Base-by-base conservation (phyloP, 2,113 vertebrate genomes). In the Gambusia affinis region DNA sequence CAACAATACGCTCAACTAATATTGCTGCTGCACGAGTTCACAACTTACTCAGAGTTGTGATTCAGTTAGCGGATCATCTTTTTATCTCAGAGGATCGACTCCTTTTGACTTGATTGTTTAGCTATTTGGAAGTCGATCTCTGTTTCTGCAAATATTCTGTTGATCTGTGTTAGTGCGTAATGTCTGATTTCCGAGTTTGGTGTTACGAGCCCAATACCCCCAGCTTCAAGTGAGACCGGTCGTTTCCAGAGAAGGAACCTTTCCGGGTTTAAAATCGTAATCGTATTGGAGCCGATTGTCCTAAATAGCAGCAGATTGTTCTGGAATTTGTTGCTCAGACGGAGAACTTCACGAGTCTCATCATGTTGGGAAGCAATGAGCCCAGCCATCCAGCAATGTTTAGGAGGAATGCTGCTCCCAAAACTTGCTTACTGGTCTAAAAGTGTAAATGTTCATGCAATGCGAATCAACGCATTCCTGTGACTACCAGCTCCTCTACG, bases 121-220 rank as follows among this genome's bases (percentile, higher is more conserved):
- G 5, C 66, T 60, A 37, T 86, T 79, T 78, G 35, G 60, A 37
- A 35, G 73, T 57, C 39, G 57, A 27, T 75, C 64, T 76, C 80
- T 84, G 81, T 87, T 85, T 81, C 67, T 79, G 73, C 78, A 31
- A 71, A 65, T 74, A 79, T 31, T 64, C 64, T 78, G 77, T 65
- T 39, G 72, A 64, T 71, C 77, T 66, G 63, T 22, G 67, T 73
- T 81, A 83, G 78, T 37, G 35, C 35, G 0, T 11, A 11, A 37
- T 2, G 8, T 37, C 35, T 37, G 5, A 84, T 79, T 70, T 66
- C 81, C 72, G 44, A 75, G 73, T 86, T 87, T 84, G 78, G 89
- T 88, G 81, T 70, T 30, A 65, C 77, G 61, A 84, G 86, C 84
- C 75, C 62, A 67, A 62, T 64, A 51, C 71, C 47, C 31, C 15